Percentiles rank a stretch among this genome's conserved stretches.
phyloP scores from a whole-genome alignment of 2,888 invertebrate species.

The Saturnia japonica region DNA sequence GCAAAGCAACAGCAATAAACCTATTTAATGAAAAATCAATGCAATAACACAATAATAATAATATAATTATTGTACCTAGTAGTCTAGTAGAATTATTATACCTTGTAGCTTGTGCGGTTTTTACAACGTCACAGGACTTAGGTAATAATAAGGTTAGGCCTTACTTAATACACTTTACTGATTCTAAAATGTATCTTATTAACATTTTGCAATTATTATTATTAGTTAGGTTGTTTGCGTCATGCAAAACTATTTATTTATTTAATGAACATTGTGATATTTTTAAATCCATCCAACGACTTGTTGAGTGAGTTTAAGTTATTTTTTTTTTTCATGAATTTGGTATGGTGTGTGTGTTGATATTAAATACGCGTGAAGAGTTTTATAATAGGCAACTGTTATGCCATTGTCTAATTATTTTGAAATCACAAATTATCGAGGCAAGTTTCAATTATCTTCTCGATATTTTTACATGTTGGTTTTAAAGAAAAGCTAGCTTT shows the following conservation, averaged over 20 bases:
- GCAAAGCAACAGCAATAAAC: neutral
- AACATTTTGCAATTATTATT: constrained; percentile 4
- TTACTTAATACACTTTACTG: neutral
- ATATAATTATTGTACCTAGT: neutral
- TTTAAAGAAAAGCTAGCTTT: neutral
- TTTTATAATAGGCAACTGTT: neutral
- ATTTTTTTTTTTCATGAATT: constrained; percentile 28
- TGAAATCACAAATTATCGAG: neutral
- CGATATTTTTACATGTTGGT: neutral
- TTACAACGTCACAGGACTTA: neutral
- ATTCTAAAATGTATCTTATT: neutral
- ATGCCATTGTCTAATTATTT: neutral
- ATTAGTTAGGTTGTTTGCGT: neutral
- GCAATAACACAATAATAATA: neutral
- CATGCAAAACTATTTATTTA: constrained; percentile 10
- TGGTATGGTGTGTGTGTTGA: neutral
- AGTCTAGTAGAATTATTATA: too few species aligned
- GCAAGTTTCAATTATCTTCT: neutral
- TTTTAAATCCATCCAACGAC: constrained; percentile 55
- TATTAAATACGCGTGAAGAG: neutral
- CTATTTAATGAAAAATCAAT: neutral
- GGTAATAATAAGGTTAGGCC: neutral
- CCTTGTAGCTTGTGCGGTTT: neutral
- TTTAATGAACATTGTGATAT: constrained; percentile 46
- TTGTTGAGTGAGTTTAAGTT: constrained; percentile 39